phyloP scores from a whole-genome alignment of 2,113 vertebrate genomes.

The Macaca fascicularis region DNA sequence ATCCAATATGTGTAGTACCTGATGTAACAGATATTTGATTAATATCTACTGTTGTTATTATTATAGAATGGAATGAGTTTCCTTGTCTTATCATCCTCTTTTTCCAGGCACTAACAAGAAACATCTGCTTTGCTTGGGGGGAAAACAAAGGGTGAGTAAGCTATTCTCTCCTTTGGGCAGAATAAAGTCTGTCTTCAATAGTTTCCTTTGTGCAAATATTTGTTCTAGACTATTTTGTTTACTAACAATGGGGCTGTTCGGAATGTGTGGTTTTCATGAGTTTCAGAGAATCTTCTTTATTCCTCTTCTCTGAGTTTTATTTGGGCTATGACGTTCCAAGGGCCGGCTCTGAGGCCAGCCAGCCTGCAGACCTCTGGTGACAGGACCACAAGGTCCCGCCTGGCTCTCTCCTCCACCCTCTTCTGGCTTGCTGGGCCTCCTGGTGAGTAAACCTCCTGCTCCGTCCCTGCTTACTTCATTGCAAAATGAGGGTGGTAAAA shows the following conservation, averaged over 20 bases:
- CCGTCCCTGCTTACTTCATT: background rate
- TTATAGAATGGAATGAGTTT: background rate
- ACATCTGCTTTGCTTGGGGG: background rate
- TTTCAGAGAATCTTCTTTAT: background rate
- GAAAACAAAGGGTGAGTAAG: background rate
- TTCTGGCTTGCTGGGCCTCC: background rate
- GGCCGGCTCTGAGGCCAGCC: too few species aligned
- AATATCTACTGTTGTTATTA: background rate
- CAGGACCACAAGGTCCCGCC: fast-evolving
- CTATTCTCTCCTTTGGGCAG: background rate
- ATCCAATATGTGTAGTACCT: background rate
- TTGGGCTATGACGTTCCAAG: background rate
- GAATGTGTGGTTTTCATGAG: background rate
- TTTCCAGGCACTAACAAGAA: background rate
- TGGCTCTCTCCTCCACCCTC: background rate
- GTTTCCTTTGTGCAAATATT: background rate
- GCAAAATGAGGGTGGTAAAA: background rate
- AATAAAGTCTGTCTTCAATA: background rate
- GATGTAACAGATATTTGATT: background rate
- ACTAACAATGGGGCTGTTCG: background rate
- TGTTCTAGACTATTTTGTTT: background rate
- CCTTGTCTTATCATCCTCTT: background rate
- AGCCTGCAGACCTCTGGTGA: background rate
- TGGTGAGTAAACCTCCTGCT: background rate
- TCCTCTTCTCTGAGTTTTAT: background rate